Base-by-base conservation (phyloP, 2,797 vertebrate species). In the Fistularia tabacaria region DNA sequence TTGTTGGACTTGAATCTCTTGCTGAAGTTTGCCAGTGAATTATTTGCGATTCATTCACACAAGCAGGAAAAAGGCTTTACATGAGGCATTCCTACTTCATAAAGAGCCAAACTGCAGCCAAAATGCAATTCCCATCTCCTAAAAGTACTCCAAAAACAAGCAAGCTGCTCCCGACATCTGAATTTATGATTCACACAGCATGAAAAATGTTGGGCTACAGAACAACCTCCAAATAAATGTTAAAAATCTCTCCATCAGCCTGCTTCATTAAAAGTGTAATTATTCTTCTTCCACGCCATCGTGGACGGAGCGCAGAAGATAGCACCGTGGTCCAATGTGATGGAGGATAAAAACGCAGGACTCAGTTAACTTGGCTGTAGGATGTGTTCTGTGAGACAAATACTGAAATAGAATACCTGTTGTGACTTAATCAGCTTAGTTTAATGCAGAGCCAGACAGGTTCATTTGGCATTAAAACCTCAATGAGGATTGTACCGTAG, bases 81-180 rank as follows among this genome's bases (percentile, higher is more conserved):
- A 73, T 84, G 76, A 86, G 66, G 83, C 81, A 85, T 76, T 68
- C 65, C 64, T 51, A 79, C 76, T 85, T 86, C 75, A 69, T 69
- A 71, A 67, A 80, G 60, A 70, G 59, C 45, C 58, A 51, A 46
- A 73, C 63, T 57, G 60, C 54, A 69, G 65, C 52, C 45, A 46
- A 51, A 64, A 37, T 53, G 51, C 49, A 64, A 49, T 51, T 55
- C 50, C 57, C 49, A 57, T 66, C 42, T 58, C 68, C 25, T 2
- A 2, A 25, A 25, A 25, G 25, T 25, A 25, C 25, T 25, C 25
- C 25, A 5, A 25, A 25, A 25, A 25, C 25, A 25, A 25, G 25
- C 25, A 25, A 25, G 25, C 25, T 25, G 25, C 25, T 25, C 25
- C 25, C 25, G 25, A 25, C 25, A 5, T 25, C 25, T 5, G 25